Evolutionary conservation across 2,113 vertebrate genomes (phyloP).

Genomic region (Scomber scombrus): DNA sequence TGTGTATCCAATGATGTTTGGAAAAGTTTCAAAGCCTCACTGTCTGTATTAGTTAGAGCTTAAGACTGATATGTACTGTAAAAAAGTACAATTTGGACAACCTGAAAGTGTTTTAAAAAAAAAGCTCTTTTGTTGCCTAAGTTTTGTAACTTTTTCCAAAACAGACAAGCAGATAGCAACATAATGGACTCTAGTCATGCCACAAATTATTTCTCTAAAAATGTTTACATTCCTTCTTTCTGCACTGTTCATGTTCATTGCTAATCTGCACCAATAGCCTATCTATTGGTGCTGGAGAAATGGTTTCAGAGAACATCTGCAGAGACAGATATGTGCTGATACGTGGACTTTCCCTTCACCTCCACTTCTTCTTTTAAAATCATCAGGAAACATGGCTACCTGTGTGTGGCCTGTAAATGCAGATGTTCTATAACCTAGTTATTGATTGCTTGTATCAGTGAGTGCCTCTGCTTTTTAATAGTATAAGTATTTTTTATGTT

Average conservation of each 20-base stretch:
- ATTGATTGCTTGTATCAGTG: background rate
- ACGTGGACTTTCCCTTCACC: background rate
- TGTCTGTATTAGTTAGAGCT: background rate
- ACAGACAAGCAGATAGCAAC: background rate
- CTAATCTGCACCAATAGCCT: background rate
- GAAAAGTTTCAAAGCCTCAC: background rate
- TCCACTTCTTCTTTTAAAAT: background rate
- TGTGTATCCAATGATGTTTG: background rate
- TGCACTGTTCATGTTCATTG: slow-evolving; percentile 6
- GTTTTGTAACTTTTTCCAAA: background rate
- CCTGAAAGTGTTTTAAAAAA: background rate
- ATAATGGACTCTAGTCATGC: slow-evolving; percentile 24
- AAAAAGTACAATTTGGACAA: background rate
- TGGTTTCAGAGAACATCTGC: background rate
- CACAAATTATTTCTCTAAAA: slow-evolving; percentile 25
- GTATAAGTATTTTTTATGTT: background rate
- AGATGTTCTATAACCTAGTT: background rate
- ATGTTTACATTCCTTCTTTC: slow-evolving; percentile 22
- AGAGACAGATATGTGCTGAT: no score
- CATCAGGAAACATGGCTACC: background rate
- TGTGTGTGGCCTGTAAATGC: background rate
- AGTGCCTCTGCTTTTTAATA: background rate
- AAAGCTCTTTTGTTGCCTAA: background rate
- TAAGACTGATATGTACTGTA: background rate
- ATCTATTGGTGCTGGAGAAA: background rate